These are phyloP conservation scores for Menidia beryllina DNA, from an alignment of 2,113 vertebrate genomes.

Conservation along the genomic window DNA sequence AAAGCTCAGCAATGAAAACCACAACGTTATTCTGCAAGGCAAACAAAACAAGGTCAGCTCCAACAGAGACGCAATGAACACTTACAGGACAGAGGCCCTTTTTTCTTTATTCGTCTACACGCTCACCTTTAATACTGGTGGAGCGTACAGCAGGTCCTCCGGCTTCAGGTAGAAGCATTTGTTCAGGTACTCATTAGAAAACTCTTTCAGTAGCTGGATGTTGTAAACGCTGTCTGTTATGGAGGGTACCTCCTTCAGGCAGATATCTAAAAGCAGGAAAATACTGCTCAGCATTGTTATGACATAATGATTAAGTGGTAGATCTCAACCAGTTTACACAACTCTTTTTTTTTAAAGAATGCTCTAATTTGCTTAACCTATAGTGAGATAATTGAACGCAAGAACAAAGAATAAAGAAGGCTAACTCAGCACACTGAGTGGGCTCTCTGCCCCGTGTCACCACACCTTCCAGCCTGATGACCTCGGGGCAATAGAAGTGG, in stretches of 20 bases:
- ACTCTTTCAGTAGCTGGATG: conserved; percentile 90
- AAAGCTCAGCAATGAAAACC: conserved; percentile 95
- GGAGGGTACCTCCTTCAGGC: conserved; percentile 92
- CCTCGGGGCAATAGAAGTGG: conserved; percentile 96
- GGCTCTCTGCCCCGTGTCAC: conserved; percentile 11
- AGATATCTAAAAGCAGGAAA: conserved; percentile 86
- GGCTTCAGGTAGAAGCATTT: conserved; percentile 91
- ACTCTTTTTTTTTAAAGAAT: background rate
- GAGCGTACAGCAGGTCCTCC: conserved; percentile 93
- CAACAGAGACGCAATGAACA: background rate
- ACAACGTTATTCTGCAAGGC: conserved; percentile 88
- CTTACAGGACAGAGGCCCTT: background rate
- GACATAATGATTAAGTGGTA: background rate
- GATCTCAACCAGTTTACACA: background rate
- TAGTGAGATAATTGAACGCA: no score
- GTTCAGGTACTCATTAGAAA: conserved; percentile 90
- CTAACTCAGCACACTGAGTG: no score
- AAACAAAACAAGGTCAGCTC: background rate
- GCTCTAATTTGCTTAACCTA: background rate
- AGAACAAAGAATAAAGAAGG: no score
- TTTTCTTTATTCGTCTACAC: no score
- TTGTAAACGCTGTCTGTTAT: conserved; percentile 94
- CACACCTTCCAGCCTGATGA: conserved; percentile 92
- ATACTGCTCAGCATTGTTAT: background rate
- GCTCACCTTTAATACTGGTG: conserved; percentile 91